A percentile compares a stretch with the other conserved stretches of the same genome.
Evolutionary conservation across 2,113 vertebrate genomes (phyloP).

Genomic region (Carassius auratus): DNA sequence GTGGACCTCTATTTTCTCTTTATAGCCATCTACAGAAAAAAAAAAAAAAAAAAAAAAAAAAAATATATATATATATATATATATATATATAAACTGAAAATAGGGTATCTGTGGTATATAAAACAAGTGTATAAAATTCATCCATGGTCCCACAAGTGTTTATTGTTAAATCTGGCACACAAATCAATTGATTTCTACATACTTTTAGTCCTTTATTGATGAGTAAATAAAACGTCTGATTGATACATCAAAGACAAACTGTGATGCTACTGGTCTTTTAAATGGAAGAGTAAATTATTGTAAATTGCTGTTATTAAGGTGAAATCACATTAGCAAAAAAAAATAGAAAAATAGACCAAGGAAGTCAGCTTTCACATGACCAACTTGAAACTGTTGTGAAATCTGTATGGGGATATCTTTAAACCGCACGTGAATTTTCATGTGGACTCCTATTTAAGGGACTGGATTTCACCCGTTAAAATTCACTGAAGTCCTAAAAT

Average conservation of each 20-base stretch:
- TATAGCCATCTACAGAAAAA: background rate
- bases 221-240: background rate
- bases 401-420: no score
- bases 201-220: background rate
- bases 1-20: background rate
- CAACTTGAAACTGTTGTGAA: background rate
- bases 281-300: background rate
- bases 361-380: background rate
- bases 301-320: background rate
- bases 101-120: background rate
- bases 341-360: background rate
- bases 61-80: no score
- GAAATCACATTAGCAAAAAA: background rate
- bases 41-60: background rate
- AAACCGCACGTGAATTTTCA: background rate
- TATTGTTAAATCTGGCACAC: background rate
- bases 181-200: background rate
- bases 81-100: background rate
- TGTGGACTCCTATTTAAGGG: background rate
- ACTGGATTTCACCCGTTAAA: background rate
- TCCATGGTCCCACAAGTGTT: background rate
- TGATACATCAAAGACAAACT: background rate
- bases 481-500: background rate
- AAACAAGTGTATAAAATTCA: background rate
- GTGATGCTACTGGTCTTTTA: background rate